These are phyloP conservation scores for Syrphus vitripennis DNA, from an alignment of 2,888 invertebrate genomes.

Conservation along the genomic window DNA sequence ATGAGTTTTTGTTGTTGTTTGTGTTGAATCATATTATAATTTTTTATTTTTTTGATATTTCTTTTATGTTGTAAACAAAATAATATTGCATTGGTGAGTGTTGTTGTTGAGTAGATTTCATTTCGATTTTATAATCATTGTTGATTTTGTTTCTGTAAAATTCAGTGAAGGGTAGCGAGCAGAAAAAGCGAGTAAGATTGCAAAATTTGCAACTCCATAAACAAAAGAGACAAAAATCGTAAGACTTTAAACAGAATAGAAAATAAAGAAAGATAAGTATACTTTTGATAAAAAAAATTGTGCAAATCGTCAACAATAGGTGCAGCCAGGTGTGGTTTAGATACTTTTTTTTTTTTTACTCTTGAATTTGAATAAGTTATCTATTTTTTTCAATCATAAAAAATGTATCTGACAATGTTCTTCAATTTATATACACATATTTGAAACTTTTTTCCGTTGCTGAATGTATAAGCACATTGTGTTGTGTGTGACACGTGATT, in stretches of 20 bases:
- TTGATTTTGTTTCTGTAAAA: conserved; percentile 15
- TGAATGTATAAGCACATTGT: not conserved
- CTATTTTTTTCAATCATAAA: not conserved
- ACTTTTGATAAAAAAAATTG: not conserved
- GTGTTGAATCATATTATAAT: conserved; percentile 46
- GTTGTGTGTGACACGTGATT: not conserved
- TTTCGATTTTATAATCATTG: conserved; percentile 51
- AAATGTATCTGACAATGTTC: not conserved
- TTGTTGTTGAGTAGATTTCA: conserved; percentile 22
- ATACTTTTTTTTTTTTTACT: not conserved
- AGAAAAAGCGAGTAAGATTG: conserved; percentile 34
- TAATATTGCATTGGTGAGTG: conserved; percentile 22
- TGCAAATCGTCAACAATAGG: conserved; percentile 42
- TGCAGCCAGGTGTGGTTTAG: conserved; percentile 57
- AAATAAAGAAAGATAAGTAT: not conserved
- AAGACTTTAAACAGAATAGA: not conserved
- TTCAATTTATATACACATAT: not conserved
- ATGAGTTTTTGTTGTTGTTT: not conserved
- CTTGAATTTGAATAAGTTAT: conserved; percentile 40
- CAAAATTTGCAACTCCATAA: conserved; percentile 24
- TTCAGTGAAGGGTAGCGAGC: conserved; percentile 45
- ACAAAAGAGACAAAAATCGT: conserved; percentile 64
- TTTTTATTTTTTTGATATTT: conserved; percentile 43
- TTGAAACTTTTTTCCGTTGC: not conserved
- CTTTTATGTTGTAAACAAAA: conserved; percentile 29